These are phyloP conservation scores for Caenorhabditis doughertyi DNA, from an alignment of 2,888 invertebrate species.

Conservation along the genomic window DNA sequence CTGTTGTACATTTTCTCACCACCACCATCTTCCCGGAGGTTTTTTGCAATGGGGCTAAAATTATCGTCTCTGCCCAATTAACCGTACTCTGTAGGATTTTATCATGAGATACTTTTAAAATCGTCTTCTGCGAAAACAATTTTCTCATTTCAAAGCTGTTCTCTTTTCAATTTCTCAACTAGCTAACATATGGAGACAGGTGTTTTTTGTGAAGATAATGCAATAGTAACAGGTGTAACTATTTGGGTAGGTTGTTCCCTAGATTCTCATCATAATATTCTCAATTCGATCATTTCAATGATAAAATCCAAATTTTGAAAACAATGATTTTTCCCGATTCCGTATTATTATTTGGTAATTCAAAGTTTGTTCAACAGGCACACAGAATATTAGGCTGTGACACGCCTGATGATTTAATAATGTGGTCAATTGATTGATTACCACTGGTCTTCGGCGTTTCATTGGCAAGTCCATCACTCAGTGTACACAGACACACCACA, in stretches of 20 bases:
- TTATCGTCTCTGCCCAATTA: conserved; percentile 50
- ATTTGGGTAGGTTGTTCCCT: conserved; percentile 13
- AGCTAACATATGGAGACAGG: conserved; percentile 51
- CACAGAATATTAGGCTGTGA: conserved; percentile 6
- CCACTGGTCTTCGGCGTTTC: conserved; percentile 3
- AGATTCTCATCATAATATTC: conserved; percentile 1
- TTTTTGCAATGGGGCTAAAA: conserved; percentile 23
- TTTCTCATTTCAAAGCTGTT: conserved; percentile 4
- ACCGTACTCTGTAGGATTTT: conserved; percentile 9
- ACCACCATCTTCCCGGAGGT: neutral
- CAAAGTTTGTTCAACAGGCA: too few relatives aligned
- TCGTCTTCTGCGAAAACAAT: conserved; percentile 14
- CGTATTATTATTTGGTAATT: too few relatives aligned
- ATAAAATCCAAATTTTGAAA: neutral
- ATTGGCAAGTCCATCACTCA: neutral
- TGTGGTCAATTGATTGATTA: conserved; percentile 56
- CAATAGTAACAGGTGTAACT: conserved; percentile 38
- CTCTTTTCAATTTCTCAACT: neutral
- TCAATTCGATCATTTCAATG: neutral
- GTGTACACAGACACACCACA: conserved; percentile 52
- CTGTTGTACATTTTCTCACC: conserved; percentile 10
- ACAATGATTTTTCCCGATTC: too few relatives aligned
- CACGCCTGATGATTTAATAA: conserved; percentile 60
- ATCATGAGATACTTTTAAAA: conserved; percentile 14
- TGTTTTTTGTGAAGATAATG: conserved; percentile 36